Conservation (phyloP, 2,797 vertebrate species). For the Phoeniculus purpureus region DNA sequence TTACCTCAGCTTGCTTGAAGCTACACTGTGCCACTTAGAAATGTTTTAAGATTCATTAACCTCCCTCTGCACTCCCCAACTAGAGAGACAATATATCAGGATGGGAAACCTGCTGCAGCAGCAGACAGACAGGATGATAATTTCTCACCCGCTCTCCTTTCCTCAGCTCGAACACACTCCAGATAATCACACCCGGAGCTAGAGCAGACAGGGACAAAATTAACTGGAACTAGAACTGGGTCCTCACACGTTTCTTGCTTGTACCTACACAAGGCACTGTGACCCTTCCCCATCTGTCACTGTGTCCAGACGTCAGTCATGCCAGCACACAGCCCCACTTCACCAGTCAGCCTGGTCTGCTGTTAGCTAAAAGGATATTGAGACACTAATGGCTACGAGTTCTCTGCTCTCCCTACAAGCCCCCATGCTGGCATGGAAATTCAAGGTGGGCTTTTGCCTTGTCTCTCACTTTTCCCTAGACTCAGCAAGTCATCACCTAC, state of each 20-base stretch:
- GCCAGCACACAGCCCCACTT: not conserved
- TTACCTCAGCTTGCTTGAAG: not conserved
- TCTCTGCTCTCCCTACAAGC: accelerated
- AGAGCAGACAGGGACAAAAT: constrained; percentile 56
- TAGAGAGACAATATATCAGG: constrained; percentile 44
- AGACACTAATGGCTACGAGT: not conserved
- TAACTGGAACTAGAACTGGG: not conserved
- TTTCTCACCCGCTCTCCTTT: constrained; percentile 39
- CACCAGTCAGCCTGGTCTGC: not conserved
- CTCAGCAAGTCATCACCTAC: not conserved
- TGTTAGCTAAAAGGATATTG: not conserved
- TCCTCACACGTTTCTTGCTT: not conserved
- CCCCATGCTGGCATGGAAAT: accelerated
- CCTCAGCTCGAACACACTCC: constrained; percentile 27
- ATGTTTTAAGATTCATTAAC: constrained; percentile 63
- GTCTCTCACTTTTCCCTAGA: not conserved
- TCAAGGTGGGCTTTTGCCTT: not conserved
- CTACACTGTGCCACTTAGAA: constrained; percentile 30
- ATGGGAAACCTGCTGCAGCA: constrained; percentile 32
- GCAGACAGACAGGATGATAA: constrained; percentile 46
- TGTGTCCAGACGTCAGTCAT: not conserved
- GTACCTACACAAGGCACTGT: not conserved
- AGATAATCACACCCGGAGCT: constrained; percentile 45
- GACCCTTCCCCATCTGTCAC: constrained; percentile 26
- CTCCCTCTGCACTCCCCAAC: constrained; percentile 25